phyloP scores from a whole-genome alignment of 2,113 vertebrate species.

The Bungarus multicinctus region DNA sequence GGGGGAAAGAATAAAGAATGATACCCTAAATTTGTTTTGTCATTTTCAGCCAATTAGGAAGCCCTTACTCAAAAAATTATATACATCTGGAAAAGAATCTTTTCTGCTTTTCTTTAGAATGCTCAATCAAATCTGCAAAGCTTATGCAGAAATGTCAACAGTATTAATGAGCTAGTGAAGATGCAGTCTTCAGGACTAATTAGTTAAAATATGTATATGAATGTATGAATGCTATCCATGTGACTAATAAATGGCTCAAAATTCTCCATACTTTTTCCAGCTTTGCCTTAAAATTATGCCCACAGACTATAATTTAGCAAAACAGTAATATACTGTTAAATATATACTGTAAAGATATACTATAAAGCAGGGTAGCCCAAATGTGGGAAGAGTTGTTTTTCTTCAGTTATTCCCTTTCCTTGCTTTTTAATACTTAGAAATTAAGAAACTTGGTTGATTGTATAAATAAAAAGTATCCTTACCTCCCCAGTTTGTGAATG shows the following conservation, averaged over 20 bases:
- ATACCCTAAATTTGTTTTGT: not conserved
- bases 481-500: conserved; percentile 47
- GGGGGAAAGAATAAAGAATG: not conserved
- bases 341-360: too few relatives aligned
- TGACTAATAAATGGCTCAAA: conserved; percentile 26
- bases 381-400: conserved; percentile 9
- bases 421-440: conserved; percentile 23
- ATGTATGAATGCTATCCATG: not conserved
- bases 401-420: not conserved
- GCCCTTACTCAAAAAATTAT: not conserved
- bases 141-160: not conserved
- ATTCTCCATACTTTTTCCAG: conserved; percentile 19
- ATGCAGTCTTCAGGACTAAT: conserved; percentile 35
- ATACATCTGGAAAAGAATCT: not conserved
- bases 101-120: not conserved
- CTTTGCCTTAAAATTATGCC: conserved; percentile 47
- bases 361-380: conserved; percentile 2
- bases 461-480: conserved; percentile 55
- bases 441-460: conserved; percentile 56
- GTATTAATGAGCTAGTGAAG: conserved; percentile 7
- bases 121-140: not conserved
- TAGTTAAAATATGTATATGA: not conserved
- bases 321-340: too few relatives aligned
- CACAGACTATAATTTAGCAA: conserved; percentile 44
- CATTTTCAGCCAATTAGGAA: not conserved